Conservation (phyloP, 64 coral and sea anemone genomes). For the Pocillopora verrucosa region DNA sequence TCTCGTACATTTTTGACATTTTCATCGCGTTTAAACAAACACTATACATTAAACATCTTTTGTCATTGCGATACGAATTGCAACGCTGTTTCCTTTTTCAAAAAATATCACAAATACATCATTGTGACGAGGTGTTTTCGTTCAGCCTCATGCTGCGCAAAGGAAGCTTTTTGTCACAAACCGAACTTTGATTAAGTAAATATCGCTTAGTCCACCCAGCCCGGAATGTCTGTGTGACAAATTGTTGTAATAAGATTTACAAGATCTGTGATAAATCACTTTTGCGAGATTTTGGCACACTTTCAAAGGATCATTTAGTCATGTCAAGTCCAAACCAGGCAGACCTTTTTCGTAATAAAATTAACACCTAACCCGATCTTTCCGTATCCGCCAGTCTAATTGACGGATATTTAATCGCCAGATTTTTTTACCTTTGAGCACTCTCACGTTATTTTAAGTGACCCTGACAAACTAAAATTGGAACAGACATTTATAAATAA, state of each 20-base stretch:
- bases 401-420: neutral
- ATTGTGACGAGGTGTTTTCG: neutral
- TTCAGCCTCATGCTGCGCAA: neutral
- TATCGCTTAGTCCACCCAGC: neutral
- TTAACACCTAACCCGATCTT: neutral
- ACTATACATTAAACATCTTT: neutral
- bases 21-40: neutral
- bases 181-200: neutral
- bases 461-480: neutral
- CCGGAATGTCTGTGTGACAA: neutral
- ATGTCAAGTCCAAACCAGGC: neutral
- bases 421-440: neutral
- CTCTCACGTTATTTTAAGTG: neutral
- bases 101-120: neutral
- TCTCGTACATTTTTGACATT: neutral
- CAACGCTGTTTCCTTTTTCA: neutral
- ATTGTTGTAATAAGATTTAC: neutral
- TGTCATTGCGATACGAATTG: neutral
- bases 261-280: neutral
- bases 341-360: neutral
- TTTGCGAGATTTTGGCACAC: neutral
- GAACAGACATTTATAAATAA: neutral
- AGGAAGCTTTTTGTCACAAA: neutral
- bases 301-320: neutral
- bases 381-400: neutral